A percentile compares a stretch with the other conserved stretches of the same genome.
phyloP scores from a whole-genome alignment of 1,140 invertebrate genomes.

The Papilio polyxenes region DNA sequence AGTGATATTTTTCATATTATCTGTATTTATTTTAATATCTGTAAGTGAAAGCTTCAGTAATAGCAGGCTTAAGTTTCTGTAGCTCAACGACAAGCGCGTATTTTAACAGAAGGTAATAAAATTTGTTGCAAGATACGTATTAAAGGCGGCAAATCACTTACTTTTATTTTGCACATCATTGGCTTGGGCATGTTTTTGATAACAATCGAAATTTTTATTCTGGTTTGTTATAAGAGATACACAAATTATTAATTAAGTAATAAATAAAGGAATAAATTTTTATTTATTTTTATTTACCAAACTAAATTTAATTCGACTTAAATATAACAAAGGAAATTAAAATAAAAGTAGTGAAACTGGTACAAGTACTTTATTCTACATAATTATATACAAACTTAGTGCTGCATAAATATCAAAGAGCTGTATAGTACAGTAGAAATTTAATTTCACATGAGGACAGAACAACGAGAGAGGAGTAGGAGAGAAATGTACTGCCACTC shows the following conservation, averaged over 20 bases:
- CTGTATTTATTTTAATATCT: too few species aligned
- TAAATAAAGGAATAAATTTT: too few species aligned
- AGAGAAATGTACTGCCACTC: background rate
- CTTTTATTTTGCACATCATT: too few species aligned
- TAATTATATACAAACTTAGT: constrained; percentile 10
- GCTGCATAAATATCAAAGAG: background rate
- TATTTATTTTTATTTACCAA: background rate
- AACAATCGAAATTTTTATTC: too few species aligned
- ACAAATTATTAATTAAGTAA: background rate
- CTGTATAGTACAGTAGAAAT: background rate
- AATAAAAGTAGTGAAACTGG: constrained; percentile 3
- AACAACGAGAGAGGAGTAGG: background rate
- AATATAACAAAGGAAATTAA: constrained; percentile 13
- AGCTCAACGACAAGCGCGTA: too few species aligned
- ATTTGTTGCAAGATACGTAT: too few species aligned
- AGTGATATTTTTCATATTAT: too few species aligned
- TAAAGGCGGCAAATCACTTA: too few species aligned
- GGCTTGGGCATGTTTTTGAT: too few species aligned
- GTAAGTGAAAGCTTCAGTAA: too few species aligned
- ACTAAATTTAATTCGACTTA: background rate
- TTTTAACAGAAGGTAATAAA: too few species aligned
- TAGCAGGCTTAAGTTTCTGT: too few species aligned
- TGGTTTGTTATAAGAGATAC: background rate
- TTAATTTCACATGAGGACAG: background rate
- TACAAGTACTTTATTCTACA: constrained; percentile 3